Percentiles rank a stretch among this genome's conserved stretches.
phyloP scores from a whole-genome alignment of 1,140 invertebrate genomes.

The Fopius arisanus region DNA sequence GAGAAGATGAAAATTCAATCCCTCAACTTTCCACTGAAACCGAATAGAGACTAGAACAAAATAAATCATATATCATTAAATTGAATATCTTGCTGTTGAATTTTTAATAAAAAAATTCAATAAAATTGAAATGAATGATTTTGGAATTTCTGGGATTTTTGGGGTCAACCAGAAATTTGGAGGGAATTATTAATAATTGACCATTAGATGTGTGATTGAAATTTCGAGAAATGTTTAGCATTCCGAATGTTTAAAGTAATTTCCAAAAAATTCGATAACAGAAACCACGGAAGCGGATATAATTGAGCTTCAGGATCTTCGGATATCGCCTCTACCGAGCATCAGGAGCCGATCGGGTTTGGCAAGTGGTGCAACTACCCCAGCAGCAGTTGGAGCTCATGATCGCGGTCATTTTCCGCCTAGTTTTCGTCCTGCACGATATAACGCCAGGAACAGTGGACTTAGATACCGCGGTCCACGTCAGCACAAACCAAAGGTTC shows the following conservation, averaged over 20 bases:
- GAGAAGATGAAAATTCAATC: too few relatives aligned
- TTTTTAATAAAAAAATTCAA: too few relatives aligned
- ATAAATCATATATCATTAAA: too few relatives aligned
- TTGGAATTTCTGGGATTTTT: too few relatives aligned
- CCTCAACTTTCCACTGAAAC: too few relatives aligned
- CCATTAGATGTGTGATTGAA: too few relatives aligned
- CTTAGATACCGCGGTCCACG: slow-evolving; percentile 69
- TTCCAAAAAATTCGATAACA: slow-evolving; percentile 37
- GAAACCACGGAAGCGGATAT: slow-evolving; percentile 60
- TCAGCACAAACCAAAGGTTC: slow-evolving; percentile 63
- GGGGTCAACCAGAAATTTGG: too few relatives aligned
- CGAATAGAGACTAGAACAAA: too few relatives aligned
- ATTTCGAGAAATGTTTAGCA: background rate
- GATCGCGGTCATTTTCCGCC: slow-evolving; percentile 78
- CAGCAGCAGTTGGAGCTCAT: slow-evolving; percentile 48
- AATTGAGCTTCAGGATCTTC: slow-evolving; percentile 82
- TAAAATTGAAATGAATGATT: too few relatives aligned
- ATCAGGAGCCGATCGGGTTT: slow-evolving; percentile 68
- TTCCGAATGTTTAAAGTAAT: slow-evolving; percentile 23
- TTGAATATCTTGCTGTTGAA: too few relatives aligned
- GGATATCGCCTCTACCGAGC: slow-evolving; percentile 84
- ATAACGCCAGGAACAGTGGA: slow-evolving; percentile 63
- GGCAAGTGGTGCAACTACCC: slow-evolving; percentile 28
- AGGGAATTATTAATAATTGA: too few relatives aligned
- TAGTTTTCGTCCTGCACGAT: slow-evolving; percentile 78